Evolutionary conservation across 2,888 invertebrate genomes (phyloP), one percentile per base, ranked within the genome.

Genomic region (Lasiommata megera): DNA sequence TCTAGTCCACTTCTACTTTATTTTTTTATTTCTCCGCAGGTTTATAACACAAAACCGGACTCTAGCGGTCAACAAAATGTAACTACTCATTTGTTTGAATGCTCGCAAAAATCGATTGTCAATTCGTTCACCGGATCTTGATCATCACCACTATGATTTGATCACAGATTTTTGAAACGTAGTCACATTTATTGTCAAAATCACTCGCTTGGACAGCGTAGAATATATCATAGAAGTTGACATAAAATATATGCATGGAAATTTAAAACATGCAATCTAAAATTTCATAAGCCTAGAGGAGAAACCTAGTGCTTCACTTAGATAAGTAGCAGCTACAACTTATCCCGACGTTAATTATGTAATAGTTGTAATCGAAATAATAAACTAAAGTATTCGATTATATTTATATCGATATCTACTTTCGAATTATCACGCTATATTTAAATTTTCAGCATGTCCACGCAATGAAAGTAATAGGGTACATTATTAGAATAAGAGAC

Each of bases 1-100:
- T 74, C 68, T 80, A 79, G 79, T 80, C 79, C 81, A 87, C 82
- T 82, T 86, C 87, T 89, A 80, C 86, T 83, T 88, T 85, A 80
- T 80, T 73, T 81, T n/a, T 88, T 89, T 87, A 80, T 89, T 83
- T 88, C 83, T 90, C 84, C 88, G 82, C 91, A 91, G 91, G 91
- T 91, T 87, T 91, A 91, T 91, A 90, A 90, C 86, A 87, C 89
- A 86, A 91, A 91, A 89, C 81, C 90, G 91, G 91, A 91, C 78
- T 83, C 91, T 86, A 90, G 84, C 87, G 91, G 89, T 85, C 89
- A 91, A 88, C 85, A 81, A 87, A 90, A 91, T 88, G 91, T 91
- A 92, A 91, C 85, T 91, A 91, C 85, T 84, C 74, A 82, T 77
- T 82, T 83, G 77, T 80, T 82, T 83, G 77, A 80, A 81, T 85